Percentiles rank a stretch among this genome's conserved stretches.
Conservation (phyloP, 2,113 vertebrate genomes). For the Cepphus grylle region DNA sequence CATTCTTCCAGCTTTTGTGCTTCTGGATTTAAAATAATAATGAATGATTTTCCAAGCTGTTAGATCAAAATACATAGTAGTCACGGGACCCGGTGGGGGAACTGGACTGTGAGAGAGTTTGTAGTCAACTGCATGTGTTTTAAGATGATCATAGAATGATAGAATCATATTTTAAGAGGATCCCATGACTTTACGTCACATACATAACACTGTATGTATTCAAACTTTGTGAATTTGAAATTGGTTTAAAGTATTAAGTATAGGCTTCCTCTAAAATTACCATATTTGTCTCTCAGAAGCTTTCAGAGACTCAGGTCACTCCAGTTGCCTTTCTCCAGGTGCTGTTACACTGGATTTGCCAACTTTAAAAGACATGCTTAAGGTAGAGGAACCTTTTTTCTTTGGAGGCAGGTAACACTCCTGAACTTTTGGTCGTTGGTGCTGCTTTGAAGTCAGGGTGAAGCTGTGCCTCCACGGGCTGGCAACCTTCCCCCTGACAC, state of each 20-base stretch:
- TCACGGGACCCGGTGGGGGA: background rate
- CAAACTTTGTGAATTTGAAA: background rate
- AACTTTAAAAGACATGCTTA: background rate
- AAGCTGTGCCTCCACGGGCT: background rate
- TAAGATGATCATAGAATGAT: background rate
- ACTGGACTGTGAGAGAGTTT: background rate
- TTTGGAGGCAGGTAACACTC: background rate
- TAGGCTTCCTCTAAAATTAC: background rate
- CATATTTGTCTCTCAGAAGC: background rate
- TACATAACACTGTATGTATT: background rate
- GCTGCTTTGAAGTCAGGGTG: background rate
- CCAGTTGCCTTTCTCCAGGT: background rate
- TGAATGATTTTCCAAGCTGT: background rate
- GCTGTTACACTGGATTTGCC: background rate
- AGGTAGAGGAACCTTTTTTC: background rate
- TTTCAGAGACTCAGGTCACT: background rate
- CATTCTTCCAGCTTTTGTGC: background rate
- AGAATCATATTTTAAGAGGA: background rate
- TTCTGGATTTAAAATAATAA: background rate
- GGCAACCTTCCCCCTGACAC: background rate
- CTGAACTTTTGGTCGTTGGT: background rate
- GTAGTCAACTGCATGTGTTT: background rate
- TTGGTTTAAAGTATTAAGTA: background rate
- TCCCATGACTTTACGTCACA: background rate
- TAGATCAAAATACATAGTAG: background rate